Percentiles rank a stretch among this genome's conserved stretches.
These are phyloP conservation scores for Ophion costatus DNA, from an alignment of 2,888 invertebrate species.

Conservation along the genomic window DNA sequence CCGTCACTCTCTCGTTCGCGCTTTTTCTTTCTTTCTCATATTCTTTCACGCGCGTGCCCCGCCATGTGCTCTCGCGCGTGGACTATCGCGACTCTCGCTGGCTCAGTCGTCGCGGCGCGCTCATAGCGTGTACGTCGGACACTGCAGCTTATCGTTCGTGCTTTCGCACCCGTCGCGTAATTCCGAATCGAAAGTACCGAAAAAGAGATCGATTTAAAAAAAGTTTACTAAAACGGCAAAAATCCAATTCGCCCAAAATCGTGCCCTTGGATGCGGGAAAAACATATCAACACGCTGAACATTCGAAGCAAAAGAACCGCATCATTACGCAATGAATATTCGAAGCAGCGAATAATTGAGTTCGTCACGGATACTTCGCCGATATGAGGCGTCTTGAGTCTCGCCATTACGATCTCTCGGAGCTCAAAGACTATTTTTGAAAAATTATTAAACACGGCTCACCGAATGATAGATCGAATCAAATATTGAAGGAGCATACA, in stretches of 20 bases:
- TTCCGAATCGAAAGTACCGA: not conserved
- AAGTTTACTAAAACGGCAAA: not conserved
- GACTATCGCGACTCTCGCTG: conserved; percentile 73
- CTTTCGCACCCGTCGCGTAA: not conserved
- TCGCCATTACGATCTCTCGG: conserved; percentile 21
- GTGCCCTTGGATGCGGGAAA: conserved; percentile 16
- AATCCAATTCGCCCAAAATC: not conserved
- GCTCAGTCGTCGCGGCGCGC: conserved; percentile 82
- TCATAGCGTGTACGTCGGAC: conserved; percentile 75
- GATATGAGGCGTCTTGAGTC: conserved; percentile 32
- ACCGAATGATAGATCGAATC: not conserved
- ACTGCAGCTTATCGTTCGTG: conserved; percentile 14
- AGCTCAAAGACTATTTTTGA: conserved; percentile 16
- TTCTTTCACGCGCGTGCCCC: conserved; percentile 52
- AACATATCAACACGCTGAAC: not conserved
- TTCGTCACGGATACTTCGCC: conserved; percentile 28
- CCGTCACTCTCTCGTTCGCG: not conserved
- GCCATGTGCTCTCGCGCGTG: conserved; percentile 82
- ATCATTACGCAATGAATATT: not conserved
- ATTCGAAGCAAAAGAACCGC: not conserved
- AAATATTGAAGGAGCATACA: not conserved
- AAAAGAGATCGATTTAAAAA: not conserved
- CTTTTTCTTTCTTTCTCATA: conserved; percentile 7
- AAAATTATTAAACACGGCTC: conserved; percentile 29
- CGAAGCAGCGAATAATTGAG: not conserved